Base-by-base conservation (phyloP, 2,113 vertebrate species). In the Procavia capensis region DNA sequence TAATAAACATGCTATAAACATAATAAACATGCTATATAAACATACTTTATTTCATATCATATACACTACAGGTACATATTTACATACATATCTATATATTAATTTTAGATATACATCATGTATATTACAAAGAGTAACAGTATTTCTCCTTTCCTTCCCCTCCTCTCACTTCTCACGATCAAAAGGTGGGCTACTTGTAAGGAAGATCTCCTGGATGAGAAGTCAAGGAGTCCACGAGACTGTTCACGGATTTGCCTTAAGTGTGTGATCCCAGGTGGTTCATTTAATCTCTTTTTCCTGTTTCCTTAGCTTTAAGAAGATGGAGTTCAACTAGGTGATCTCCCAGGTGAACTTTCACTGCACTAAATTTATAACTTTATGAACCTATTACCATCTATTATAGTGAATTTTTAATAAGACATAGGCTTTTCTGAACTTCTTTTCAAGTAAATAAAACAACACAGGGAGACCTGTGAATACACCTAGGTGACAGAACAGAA, bases 261-360 rank as follows among this genome's bases (percentile, higher is more conserved):
- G 19, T 45, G 70, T 63, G 41, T 74, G 47, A 68, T 34, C 81
- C 16, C 8, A 9, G 9, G 34, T 14, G 39, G 19, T 66, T 14
- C 39, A 93, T 61, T 13, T 16, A 41, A 34, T 59, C 36, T 41
- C 7, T 72, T 4, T 64, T 7, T 70, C 14, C 24, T 63, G 17
- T 64, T 45, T 75, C 6, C 43, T 39, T 31, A 74, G 3, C 41
- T 79, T 72, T 64, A 75, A 68, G 47, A 80, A 57, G 29, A 81
- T 43, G n/a, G 16, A 3, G 41, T 83, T 88, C 47, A n/a, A 89
- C 36, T 54, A 45, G 11, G 9, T 92, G 8, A 72, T 68, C 57
- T 95, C 59, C 10, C 24, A 66, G 84, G n/a, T 81, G 17, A 84
- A 94, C n/a, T 72, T 95, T 72, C 54, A 78, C 29, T 79, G 66